These are phyloP conservation scores for Nothobranchius furzeri DNA, from an alignment of 2,113 vertebrate genomes.

Conservation along the genomic window DNA sequence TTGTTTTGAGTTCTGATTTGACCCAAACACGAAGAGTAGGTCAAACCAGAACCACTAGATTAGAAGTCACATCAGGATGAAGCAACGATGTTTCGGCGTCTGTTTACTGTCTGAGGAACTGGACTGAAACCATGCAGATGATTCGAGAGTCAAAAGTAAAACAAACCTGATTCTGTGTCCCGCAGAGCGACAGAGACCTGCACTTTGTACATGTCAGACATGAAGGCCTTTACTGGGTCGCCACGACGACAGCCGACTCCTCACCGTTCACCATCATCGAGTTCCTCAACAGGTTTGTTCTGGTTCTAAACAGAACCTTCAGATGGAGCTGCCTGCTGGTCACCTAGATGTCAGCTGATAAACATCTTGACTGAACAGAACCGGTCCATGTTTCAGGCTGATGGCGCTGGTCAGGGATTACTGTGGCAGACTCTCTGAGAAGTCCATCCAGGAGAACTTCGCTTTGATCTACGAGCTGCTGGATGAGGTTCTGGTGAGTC, in stretches of 20 bases:
- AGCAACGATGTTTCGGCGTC: no score
- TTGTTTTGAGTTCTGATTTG: no score
- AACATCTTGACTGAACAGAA: not conserved
- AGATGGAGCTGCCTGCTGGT: not conserved
- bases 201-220: slow-evolving; percentile 87
- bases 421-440: slow-evolving; percentile 85
- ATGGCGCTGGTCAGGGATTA: slow-evolving; percentile 85
- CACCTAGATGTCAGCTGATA: no score
- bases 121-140: no score
- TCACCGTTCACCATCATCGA: slow-evolving; percentile 87
- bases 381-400: slow-evolving; percentile 69
- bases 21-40: no score
- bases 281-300: slow-evolving; percentile 84
- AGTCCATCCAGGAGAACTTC: slow-evolving; percentile 85
- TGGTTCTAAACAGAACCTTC: no score
- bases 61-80: no score
- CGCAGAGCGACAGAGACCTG: slow-evolving; percentile 76
- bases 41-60: no score
- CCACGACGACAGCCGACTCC: slow-evolving; percentile 71
- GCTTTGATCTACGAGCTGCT: slow-evolving; percentile 89
- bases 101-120: no score
- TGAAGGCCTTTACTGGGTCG: slow-evolving; percentile 87
- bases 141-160: no score
- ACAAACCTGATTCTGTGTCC: not conserved
- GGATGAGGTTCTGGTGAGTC: slow-evolving; percentile 87